Evolutionary conservation across 2,113 vertebrate species (phyloP).

Genomic region (Urocynchramus pylzowi): DNA sequence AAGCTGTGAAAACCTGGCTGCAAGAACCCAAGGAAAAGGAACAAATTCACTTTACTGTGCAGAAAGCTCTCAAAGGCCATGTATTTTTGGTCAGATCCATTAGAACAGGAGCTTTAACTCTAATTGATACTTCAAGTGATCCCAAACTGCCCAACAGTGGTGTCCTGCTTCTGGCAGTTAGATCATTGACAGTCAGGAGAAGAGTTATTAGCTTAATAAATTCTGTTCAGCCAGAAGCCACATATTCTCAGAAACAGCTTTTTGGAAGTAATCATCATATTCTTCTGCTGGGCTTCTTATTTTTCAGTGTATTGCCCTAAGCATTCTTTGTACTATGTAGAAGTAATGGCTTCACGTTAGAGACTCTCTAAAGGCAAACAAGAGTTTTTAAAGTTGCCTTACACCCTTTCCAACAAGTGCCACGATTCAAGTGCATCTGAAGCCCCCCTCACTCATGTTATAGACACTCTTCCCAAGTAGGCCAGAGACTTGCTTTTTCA

Average conservation of each 20-base stretch:
- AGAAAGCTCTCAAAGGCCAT: background rate
- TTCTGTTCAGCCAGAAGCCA: background rate
- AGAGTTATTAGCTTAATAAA: background rate
- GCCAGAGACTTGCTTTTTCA: background rate
- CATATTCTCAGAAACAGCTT: background rate
- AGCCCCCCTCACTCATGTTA: background rate
- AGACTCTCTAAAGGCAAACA: background rate
- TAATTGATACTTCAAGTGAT: background rate
- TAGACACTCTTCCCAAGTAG: background rate
- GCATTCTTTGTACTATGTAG: background rate
- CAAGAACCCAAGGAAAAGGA: background rate
- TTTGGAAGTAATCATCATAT: background rate
- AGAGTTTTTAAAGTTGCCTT: background rate
- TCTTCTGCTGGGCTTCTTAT: background rate
- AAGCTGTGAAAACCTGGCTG: background rate
- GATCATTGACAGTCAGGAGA: background rate
- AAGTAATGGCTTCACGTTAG: background rate
- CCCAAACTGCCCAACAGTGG: background rate
- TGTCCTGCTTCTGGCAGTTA: background rate
- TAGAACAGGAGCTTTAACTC: background rate
- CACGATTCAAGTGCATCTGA: background rate
- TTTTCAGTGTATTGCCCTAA: background rate
- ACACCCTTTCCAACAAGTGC: background rate
- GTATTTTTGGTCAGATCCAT: rapidly evolving
- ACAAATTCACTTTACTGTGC: background rate